A percentile compares a stretch with the other conserved stretches of the same genome.
Conservation (phyloP, 1,140 invertebrate species). For the Saccostrea cuccullata region DNA sequence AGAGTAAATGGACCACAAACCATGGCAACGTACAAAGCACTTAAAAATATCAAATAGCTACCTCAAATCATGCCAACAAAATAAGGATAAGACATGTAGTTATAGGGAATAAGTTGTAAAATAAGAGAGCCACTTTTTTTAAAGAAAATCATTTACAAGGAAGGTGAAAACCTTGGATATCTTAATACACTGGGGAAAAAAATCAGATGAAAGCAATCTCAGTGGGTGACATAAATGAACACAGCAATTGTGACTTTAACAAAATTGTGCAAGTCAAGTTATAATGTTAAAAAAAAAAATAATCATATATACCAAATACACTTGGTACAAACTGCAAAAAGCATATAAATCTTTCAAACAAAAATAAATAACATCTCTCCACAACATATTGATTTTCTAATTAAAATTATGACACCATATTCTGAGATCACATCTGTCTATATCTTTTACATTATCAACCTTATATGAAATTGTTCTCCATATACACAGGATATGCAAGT, state of each 20-base stretch:
- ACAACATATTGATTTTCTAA: neutral
- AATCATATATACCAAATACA: neutral
- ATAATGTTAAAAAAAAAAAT: neutral
- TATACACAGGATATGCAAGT: neutral
- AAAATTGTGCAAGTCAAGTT: neutral
- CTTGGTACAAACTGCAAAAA: slow-evolving; percentile 7
- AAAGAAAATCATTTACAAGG: no score
- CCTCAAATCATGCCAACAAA: no score
- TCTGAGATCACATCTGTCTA: neutral
- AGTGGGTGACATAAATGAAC: neutral
- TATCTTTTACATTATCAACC: neutral
- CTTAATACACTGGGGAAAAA: no score
- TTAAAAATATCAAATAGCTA: no score
- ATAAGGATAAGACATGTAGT: no score
- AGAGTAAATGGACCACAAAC: no score
- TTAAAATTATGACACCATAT: neutral
- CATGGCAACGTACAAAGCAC: no score
- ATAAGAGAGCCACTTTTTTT: no score
- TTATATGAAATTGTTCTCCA: neutral
- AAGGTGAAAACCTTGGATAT: no score
- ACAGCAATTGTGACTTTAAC: neutral
- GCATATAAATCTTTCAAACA: slow-evolving; percentile 7
- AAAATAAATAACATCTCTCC: slow-evolving; percentile 11
- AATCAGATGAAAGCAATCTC: neutral
- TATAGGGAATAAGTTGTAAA: no score